phyloP scores from a whole-genome alignment of 1,140 invertebrate species.

The Tigriopus japonicus region DNA sequence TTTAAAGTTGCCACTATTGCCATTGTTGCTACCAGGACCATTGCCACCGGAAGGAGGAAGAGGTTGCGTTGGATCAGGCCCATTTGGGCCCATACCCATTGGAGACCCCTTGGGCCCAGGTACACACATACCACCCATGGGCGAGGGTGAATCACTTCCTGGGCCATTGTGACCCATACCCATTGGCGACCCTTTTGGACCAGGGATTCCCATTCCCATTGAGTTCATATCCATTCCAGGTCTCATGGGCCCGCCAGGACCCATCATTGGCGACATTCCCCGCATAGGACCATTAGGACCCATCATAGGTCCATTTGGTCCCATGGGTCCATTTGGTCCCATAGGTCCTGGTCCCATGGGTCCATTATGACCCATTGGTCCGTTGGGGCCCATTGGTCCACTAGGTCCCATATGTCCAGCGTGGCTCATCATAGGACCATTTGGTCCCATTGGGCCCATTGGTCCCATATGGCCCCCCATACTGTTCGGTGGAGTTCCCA shows the following conservation, averaged over 20 bases:
- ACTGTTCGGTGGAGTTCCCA: too few relatives aligned
- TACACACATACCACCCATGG: slow-evolving; percentile 17
- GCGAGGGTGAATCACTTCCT: slow-evolving; percentile 22
- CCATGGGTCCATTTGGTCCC: slow-evolving; percentile 20
- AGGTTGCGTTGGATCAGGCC: slow-evolving; percentile 14
- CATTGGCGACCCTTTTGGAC: slow-evolving; percentile 23
- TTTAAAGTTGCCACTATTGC: slow-evolving; percentile 45
- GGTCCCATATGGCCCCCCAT: slow-evolving; percentile 15
- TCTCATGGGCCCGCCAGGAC: slow-evolving; percentile 23
- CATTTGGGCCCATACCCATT: slow-evolving; percentile 17
- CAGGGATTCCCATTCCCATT: slow-evolving; percentile 21
- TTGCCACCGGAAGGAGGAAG: slow-evolving; percentile 37
- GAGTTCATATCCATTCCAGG: slow-evolving; percentile 13
- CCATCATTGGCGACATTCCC: slow-evolving; percentile 17
- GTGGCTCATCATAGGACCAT: slow-evolving; percentile 17
- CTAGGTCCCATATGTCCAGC: slow-evolving; percentile 19
- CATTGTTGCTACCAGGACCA: slow-evolving; percentile 30
- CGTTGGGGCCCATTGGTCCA: slow-evolving; percentile 18
- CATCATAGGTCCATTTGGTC: slow-evolving; percentile 23
- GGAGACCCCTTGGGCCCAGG: slow-evolving; percentile 19
- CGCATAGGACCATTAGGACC: slow-evolving; percentile 25
- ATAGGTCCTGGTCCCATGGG: slow-evolving; percentile 19
- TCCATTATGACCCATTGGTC: slow-evolving; percentile 19
- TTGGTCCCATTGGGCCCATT: slow-evolving; percentile 14
- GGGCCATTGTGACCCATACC: slow-evolving; percentile 20